phyloP scores from a whole-genome alignment of 37 sponge, comb jelly and placozoan species.

The Bolinopsis microptera region DNA sequence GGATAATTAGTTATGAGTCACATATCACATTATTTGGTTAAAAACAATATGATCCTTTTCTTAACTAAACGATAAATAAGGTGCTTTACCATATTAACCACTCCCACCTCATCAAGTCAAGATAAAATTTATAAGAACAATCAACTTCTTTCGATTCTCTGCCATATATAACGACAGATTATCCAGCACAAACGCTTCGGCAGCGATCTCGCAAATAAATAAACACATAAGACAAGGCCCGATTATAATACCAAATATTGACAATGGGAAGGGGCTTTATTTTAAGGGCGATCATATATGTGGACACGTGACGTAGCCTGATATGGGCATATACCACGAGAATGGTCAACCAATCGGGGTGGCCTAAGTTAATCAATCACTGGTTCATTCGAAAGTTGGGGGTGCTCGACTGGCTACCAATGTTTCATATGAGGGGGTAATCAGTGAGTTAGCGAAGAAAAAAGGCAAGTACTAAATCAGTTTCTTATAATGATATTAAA shows the following conservation, averaged over 20 bases:
- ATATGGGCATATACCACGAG: neutral
- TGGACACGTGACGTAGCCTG: neutral
- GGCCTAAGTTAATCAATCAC: neutral
- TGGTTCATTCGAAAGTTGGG: constrained; percentile 20
- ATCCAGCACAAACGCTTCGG: too few relatives aligned
- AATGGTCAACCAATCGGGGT: neutral
- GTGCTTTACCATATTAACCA: too few relatives aligned
- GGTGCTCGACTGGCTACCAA: constrained; percentile 24
- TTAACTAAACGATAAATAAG: too few relatives aligned
- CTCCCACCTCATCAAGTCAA: too few relatives aligned
- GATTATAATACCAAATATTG: neutral
- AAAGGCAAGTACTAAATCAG: constrained; percentile 55
- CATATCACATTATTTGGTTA: too few relatives aligned
- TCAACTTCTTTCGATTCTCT: too few relatives aligned
- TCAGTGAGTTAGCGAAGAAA: constrained; percentile 14
- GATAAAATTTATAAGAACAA: too few relatives aligned
- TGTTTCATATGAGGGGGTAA: constrained; percentile 53
- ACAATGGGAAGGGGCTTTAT: neutral
- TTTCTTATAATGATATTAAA: constrained; percentile 22
- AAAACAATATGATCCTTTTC: too few relatives aligned
- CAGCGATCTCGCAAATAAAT: neutral
- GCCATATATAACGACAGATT: too few relatives aligned
- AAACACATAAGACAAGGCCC: neutral
- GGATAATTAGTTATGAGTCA: too few relatives aligned
- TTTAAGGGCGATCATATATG: neutral